Evolutionary conservation across 2,797 vertebrate genomes (phyloP).

Genomic region (Rhinogobio ventralis): DNA sequence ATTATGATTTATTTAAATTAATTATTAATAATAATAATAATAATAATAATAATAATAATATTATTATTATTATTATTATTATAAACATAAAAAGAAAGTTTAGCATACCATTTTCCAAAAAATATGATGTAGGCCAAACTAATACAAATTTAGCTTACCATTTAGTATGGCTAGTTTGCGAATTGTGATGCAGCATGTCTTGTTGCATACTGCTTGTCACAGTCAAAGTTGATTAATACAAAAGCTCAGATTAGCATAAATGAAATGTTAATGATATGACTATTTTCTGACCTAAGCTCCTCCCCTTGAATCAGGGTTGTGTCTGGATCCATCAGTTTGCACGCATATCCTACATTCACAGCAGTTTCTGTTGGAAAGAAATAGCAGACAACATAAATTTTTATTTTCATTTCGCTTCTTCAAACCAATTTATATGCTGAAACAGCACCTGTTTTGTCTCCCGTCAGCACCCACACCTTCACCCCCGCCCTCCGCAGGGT

Average conservation of each 20-base stretch:
- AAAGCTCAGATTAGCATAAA: constrained; percentile 6
- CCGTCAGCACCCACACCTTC: constrained; percentile 94
- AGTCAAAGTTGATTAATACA: neutral
- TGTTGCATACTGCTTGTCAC: neutral
- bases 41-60: no score
- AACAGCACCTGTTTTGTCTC: constrained; percentile 92
- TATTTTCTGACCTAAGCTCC: constrained; percentile 82
- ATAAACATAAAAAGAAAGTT: neutral
- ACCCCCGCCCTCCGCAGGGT: constrained; percentile 85
- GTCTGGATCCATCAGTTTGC: constrained; percentile 85
- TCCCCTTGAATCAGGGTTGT: constrained; percentile 87
- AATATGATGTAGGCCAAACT: neutral
- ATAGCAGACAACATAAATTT: neutral
- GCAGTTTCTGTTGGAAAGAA: constrained; percentile 85
- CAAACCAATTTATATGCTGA: neutral
- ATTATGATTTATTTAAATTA: neutral
- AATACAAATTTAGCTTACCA: neutral
- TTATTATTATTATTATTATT: neutral
- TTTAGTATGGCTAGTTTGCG: neutral
- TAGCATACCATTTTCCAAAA: neutral
- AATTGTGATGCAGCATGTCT: neutral
- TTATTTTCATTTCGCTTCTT: neutral
- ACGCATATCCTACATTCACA: constrained; percentile 90
- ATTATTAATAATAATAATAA: no score
- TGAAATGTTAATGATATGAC: neutral